Evolutionary conservation across 2,113 vertebrate species (phyloP).

Genomic region (Leucopsar rothschildi): DNA sequence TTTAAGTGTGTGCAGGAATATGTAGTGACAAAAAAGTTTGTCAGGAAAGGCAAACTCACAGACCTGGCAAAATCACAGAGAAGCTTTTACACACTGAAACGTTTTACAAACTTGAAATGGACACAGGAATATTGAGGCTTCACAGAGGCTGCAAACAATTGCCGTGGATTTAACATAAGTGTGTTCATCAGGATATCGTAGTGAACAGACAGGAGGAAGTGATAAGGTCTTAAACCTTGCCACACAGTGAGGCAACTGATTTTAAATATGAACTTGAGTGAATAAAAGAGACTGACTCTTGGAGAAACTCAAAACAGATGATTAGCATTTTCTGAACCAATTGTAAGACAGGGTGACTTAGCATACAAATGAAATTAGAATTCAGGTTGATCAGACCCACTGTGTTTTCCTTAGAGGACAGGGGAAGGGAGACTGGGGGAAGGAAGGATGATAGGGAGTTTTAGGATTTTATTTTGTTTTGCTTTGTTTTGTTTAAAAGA

Average conservation of each 20-base stretch:
- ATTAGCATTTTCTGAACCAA: background rate
- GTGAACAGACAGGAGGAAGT: background rate
- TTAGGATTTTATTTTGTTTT: background rate
- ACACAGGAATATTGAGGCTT: background rate
- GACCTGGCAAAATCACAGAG: background rate
- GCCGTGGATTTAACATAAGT: fast-evolving
- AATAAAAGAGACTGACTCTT: background rate
- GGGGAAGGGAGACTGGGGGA: fast-evolving
- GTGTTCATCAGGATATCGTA: background rate
- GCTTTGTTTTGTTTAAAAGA: background rate
- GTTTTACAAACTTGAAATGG: background rate
- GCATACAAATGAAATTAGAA: background rate
- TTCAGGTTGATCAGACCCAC: background rate
- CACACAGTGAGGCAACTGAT: background rate
- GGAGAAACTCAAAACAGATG: background rate
- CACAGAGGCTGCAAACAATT: background rate
- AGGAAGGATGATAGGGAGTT: background rate
- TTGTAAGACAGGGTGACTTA: background rate
- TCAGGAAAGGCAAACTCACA: background rate
- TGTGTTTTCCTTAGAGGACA: background rate
- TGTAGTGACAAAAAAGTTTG: background rate
- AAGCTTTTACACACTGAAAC: background rate
- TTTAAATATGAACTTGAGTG: background rate
- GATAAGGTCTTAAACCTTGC: background rate
- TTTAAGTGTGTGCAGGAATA: background rate